Evolutionary conservation across 2,888 invertebrate genomes (phyloP).

Genomic region (Metallyticus violacea): DNA sequence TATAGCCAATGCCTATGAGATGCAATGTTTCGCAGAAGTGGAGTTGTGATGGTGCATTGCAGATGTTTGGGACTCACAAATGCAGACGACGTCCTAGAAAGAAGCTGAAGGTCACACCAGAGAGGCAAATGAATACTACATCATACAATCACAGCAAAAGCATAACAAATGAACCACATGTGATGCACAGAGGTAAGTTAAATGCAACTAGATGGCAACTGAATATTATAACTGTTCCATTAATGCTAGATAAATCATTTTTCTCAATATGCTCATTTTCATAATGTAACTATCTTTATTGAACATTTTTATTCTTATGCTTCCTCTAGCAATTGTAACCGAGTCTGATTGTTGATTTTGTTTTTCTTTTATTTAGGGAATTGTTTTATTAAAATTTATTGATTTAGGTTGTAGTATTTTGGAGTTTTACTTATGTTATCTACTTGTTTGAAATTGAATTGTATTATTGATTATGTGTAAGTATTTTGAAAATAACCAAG

Average conservation of each 20-base stretch:
- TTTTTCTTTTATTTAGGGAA: too few species aligned
- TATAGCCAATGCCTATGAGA: not conserved
- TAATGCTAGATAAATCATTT: not conserved
- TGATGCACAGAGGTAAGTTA: not conserved
- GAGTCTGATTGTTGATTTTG: too few species aligned
- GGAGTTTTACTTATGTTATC: too few species aligned
- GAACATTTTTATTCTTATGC: too few species aligned
- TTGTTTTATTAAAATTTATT: too few species aligned
- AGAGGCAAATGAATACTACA: not conserved
- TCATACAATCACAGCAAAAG: not conserved
- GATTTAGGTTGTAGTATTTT: too few species aligned
- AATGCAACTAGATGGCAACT: not conserved
- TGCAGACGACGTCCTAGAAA: not conserved
- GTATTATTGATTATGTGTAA: too few species aligned
- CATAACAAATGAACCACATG: not conserved
- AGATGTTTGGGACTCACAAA: not conserved
- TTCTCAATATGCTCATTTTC: too few species aligned
- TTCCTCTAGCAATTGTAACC: too few species aligned
- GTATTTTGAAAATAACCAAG: too few species aligned
- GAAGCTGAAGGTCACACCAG: not conserved
- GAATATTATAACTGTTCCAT: not conserved
- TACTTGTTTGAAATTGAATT: too few species aligned
- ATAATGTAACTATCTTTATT: too few species aligned
- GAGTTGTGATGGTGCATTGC: not conserved
- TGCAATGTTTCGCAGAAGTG: not conserved